Conservation (phyloP, 2,797 vertebrate species). For the Xyrichtys novacula region DNA sequence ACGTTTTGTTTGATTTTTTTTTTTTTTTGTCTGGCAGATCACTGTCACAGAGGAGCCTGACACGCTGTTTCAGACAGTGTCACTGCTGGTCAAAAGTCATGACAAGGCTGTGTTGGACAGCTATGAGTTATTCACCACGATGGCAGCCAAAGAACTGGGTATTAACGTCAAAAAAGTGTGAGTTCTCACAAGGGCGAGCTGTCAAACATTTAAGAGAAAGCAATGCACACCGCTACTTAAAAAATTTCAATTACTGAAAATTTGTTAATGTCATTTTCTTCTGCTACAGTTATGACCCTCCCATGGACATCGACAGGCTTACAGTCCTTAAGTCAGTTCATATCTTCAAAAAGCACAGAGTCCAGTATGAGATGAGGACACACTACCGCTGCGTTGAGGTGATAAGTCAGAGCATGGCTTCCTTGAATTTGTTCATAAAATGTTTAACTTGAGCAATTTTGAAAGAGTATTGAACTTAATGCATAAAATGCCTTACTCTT, state of each 20-base stretch:
- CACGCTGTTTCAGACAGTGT: slow-evolving; percentile 89
- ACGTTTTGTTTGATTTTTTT: neutral
- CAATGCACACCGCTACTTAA: neutral
- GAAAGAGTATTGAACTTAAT: too few species aligned
- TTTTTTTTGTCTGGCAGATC: slow-evolving; percentile 81
- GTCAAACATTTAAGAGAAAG: neutral
- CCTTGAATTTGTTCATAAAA: too few species aligned
- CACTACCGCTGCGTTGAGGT: slow-evolving; percentile 92
- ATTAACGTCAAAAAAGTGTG: slow-evolving; percentile 90
- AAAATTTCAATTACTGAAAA: neutral
- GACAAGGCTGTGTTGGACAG: slow-evolving; percentile 94
- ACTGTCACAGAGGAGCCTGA: slow-evolving; percentile 91
- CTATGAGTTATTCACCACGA: slow-evolving; percentile 92
- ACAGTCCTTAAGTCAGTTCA: slow-evolving; percentile 96
- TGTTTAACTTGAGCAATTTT: too few species aligned
- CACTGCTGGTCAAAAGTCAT: slow-evolving; percentile 92
- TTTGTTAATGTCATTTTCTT: neutral
- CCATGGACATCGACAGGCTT: slow-evolving; percentile 88
- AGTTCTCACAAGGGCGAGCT: slow-evolving; percentile 70
- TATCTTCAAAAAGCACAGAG: slow-evolving; percentile 98
- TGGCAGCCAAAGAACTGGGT: slow-evolving; percentile 93
- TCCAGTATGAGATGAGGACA: slow-evolving; percentile 99
- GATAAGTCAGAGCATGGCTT: slow-evolving; percentile 19
- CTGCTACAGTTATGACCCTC: slow-evolving; percentile 86
- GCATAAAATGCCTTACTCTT: too few species aligned